These are phyloP conservation scores for Planococcus citri DNA, from an alignment of 1,140 invertebrate genomes.

Conservation along the genomic window DNA sequence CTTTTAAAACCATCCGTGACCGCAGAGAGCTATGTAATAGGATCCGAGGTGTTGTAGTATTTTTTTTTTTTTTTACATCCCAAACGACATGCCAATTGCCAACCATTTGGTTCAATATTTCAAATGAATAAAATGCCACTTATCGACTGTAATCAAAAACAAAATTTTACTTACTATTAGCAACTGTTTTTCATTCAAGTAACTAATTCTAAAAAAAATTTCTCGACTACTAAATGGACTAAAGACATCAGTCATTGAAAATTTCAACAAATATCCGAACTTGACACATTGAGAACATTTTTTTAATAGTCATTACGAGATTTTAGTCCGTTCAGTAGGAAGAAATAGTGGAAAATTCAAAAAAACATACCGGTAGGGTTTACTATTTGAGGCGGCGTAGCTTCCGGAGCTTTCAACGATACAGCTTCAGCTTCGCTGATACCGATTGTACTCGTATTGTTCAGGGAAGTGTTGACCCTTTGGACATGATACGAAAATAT, in stretches of 20 bases:
- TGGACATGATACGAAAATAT: too few species aligned
- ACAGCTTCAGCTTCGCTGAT: background rate
- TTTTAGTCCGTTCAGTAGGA: background rate
- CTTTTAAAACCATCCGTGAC: too few species aligned
- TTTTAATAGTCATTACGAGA: too few species aligned
- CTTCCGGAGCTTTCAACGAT: background rate
- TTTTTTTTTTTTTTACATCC: background rate
- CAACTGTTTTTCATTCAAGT: background rate
- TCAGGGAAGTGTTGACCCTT: background rate
- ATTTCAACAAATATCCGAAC: too few species aligned
- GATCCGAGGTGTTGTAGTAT: too few species aligned
- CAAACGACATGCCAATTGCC: background rate
- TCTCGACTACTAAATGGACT: background rate
- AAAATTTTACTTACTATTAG: slow-evolving; percentile 26
- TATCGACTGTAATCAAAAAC: slow-evolving; percentile 48
- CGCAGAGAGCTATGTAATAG: too few species aligned
- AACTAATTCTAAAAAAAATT: background rate
- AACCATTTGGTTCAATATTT: slow-evolving; percentile 22
- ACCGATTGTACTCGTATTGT: background rate
- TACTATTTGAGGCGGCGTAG: background rate
- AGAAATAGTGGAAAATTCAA: background rate
- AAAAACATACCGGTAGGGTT: background rate
- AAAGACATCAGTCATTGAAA: background rate
- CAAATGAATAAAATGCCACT: slow-evolving; percentile 57
- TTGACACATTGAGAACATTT: too few species aligned